These are phyloP conservation scores for Radopholus similis DNA, from an alignment of 1,140 invertebrate species.

Conservation along the genomic window DNA sequence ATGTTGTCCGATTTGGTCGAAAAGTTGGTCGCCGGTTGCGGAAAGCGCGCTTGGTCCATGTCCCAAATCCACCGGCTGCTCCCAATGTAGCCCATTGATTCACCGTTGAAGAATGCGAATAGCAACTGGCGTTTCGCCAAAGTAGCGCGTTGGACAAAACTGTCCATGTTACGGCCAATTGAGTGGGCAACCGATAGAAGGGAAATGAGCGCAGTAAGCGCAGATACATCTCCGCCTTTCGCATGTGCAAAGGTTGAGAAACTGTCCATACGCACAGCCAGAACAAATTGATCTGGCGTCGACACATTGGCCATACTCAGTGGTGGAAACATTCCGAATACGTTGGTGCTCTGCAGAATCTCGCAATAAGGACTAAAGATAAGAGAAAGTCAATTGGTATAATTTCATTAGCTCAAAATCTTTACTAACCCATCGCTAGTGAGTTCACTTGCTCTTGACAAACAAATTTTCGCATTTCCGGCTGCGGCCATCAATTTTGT, in stretches of 20 bases:
- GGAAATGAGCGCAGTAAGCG: constrained; percentile 41
- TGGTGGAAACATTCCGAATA: constrained; percentile 43
- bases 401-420: neutral
- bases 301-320: constrained; percentile 8
- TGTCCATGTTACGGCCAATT: constrained; percentile 36
- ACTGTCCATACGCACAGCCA: constrained; percentile 38
- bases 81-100: constrained; percentile 49
- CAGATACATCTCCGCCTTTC: constrained; percentile 42
- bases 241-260: constrained; percentile 40
- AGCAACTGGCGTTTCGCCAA: constrained; percentile 32
- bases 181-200: constrained; percentile 43
- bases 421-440: neutral
- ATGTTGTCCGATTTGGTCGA: constrained; percentile 19
- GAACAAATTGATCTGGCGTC: constrained; percentile 30
- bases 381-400: neutral
- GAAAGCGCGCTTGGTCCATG: constrained; percentile 33
- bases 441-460: neutral
- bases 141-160: constrained; percentile 29
- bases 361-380: constrained; percentile 32
- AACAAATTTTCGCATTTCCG: constrained; percentile 43
- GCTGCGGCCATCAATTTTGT: constrained; percentile 40
- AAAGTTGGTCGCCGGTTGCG: constrained; percentile 23
- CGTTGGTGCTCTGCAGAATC: constrained; percentile 30
- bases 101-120: constrained; percentile 48
- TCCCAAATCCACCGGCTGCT: constrained; percentile 44